These are phyloP conservation scores for Hippocampus barbouri DNA, from an alignment of 2,113 vertebrate genomes.

Conservation along the genomic window DNA sequence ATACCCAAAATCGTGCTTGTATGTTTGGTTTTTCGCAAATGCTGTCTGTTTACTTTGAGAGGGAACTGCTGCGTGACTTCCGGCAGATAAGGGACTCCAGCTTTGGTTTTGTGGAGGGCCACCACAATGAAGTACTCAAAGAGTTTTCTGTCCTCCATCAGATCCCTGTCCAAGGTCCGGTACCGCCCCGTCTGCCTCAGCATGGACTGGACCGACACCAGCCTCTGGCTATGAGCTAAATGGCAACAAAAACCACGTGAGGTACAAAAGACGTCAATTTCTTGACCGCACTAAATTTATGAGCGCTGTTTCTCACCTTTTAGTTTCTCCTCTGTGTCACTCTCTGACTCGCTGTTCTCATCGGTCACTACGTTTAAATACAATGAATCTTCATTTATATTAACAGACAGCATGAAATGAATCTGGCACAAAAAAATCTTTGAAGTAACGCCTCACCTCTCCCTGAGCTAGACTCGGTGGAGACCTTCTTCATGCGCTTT, in stretches of 20 bases:
- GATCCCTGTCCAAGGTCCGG: conserved; percentile 81
- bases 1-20: not conserved
- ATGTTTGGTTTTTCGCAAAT: not conserved
- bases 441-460: conserved; percentile 75
- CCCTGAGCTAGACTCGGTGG: conserved; percentile 86
- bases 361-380: conserved; percentile 78
- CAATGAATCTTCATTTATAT: too few species aligned
- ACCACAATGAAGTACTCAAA: conserved; percentile 96
- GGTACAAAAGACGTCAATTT: not conserved
- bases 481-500: conserved; percentile 90
- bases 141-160: conserved; percentile 87
- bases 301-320: conserved; percentile 76
- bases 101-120: conserved; percentile 88
- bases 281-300: not conserved
- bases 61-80: conserved; percentile 97
- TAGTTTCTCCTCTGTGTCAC: conserved; percentile 92
- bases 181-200: conserved; percentile 82
- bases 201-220: conserved; percentile 90
- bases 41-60: conserved; percentile 74
- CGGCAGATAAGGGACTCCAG: conserved; percentile 83
- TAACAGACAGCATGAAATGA: not conserved
- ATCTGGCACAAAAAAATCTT: not conserved
- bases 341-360: conserved; percentile 96
- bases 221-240: conserved; percentile 87
- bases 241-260: not conserved